These are phyloP conservation scores for Erythrocebus patas DNA, from an alignment of 2,113 vertebrate genomes.

Conservation along the genomic window DNA sequence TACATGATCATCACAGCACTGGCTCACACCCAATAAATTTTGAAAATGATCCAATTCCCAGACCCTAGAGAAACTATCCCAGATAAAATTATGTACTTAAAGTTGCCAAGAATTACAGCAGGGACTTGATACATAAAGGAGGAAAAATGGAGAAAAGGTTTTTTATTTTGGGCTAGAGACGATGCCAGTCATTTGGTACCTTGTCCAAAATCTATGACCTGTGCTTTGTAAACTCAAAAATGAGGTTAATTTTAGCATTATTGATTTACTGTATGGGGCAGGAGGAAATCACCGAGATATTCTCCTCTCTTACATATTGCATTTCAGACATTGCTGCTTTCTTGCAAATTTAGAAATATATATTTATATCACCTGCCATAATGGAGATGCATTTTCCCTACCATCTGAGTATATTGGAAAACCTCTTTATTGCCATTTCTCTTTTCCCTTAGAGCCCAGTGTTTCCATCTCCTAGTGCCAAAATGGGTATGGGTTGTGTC, in stretches of 20 bases:
- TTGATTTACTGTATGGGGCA: neutral
- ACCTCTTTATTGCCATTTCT: neutral
- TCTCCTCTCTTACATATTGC: neutral
- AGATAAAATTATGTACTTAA: neutral
- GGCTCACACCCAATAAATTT: neutral
- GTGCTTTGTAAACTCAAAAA: neutral
- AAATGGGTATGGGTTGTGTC: neutral
- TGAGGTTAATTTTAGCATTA: neutral
- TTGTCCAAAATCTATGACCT: neutral
- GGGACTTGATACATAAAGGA: neutral
- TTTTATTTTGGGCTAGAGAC: neutral
- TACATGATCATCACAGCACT: neutral
- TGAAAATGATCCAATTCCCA: neutral
- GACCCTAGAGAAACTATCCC: neutral
- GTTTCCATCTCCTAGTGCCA: neutral
- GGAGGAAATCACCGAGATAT: neutral
- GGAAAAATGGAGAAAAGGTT: neutral
- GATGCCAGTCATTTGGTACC: neutral
- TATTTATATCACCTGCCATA: neutral
- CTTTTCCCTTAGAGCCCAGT: fast-evolving
- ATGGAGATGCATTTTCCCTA: neutral
- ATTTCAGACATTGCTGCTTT: neutral
- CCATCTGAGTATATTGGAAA: neutral
- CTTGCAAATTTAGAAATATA: neutral
- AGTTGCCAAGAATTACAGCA: neutral